A percentile compares a stretch with the other conserved stretches of the same genome.
These are phyloP conservation scores for Chrysomallon squamiferum DNA, from an alignment of 1,140 invertebrate species.

Conservation along the genomic window DNA sequence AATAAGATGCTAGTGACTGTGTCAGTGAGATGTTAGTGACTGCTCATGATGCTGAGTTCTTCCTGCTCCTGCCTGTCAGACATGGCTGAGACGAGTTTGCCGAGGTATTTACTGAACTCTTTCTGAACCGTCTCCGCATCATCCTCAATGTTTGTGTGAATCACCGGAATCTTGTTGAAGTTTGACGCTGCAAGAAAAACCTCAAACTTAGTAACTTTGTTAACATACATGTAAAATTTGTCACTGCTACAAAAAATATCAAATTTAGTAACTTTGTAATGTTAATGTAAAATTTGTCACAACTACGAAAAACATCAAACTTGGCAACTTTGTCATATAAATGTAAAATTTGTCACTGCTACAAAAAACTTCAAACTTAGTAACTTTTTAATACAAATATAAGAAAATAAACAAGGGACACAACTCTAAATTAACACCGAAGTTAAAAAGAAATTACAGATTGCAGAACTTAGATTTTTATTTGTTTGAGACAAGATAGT, in stretches of 20 bases:
- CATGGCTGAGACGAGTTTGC: slow-evolving; percentile 68
- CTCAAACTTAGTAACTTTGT: neutral
- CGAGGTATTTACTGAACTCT: slow-evolving; percentile 73
- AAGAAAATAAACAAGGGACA: too few relatives aligned
- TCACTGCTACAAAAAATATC: neutral
- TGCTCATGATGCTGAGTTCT: slow-evolving; percentile 66
- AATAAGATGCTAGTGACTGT: too few relatives aligned
- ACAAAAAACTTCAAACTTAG: too few relatives aligned
- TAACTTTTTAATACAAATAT: too few relatives aligned
- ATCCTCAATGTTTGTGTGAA: slow-evolving; percentile 72
- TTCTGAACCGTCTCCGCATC: slow-evolving; percentile 71
- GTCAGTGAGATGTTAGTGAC: slow-evolving; percentile 26
- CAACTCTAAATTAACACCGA: too few relatives aligned
- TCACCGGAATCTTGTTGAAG: slow-evolving; percentile 72
- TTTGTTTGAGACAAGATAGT: too few relatives aligned
- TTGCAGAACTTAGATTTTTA: too few relatives aligned
- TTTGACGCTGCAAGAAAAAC: slow-evolving; percentile 68
- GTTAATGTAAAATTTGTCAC: neutral
- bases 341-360: too few relatives aligned
- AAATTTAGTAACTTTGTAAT: neutral
- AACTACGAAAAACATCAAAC: too few relatives aligned
- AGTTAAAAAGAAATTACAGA: too few relatives aligned
- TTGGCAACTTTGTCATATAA: too few relatives aligned
- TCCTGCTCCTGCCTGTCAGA: slow-evolving; percentile 67
- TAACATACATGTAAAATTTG: neutral